Evolutionary conservation across 2,113 vertebrate species (phyloP), one percentile per base, ranked within the genome.

Genomic region (Amazona vittata): DNA sequence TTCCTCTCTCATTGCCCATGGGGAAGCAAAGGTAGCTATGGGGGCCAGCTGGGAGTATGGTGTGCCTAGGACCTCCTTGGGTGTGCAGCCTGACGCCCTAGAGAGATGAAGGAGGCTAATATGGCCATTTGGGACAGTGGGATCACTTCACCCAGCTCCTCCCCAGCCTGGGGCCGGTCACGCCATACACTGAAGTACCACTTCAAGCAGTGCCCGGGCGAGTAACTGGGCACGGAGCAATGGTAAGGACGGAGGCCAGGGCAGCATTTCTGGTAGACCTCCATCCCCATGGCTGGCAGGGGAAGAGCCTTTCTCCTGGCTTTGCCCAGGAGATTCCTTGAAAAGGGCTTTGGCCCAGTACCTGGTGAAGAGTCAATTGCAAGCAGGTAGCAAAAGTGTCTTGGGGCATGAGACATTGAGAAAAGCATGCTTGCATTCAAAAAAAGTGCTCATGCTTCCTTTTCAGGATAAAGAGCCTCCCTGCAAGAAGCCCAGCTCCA

Each of bases 61-160:
- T 59, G 37, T 59, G 18, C 21, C 26, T 4, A 1, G 33, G 12
- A 52, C 37, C 15, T 43, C 28, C 41, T 47, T 1, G 3, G 15
- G 19, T 1, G 0, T 15, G 10, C 4, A 11, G 20, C 5, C 46
- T 55, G 46, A 29, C 69, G 25, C 4, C 7, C 25, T 1, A 0
- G 21, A 28, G 74, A 76, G 62, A 26, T n/a, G 37, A 47, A 75
- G 57, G n/a, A 70, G 37, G 11, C 12, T 53, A 69, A 43, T 29
- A 15, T 0, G 74, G 41, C 31, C 33, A 31, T 57, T 39, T 0
- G 4, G 41, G 33, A 41, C 33, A 67, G 35, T 26, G 21, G 22
- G 44, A 41, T 52, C 37, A 8, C 43, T 31, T 53, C 44, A 49
- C 6, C 9, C 49, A 67, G 0, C 22, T 41, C 37, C 41, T 53